A percentile compares a stretch with the other conserved stretches of the same genome.
phyloP scores from a whole-genome alignment of 2,113 vertebrate species.

The Calyptommatus sinebrachiatus region DNA sequence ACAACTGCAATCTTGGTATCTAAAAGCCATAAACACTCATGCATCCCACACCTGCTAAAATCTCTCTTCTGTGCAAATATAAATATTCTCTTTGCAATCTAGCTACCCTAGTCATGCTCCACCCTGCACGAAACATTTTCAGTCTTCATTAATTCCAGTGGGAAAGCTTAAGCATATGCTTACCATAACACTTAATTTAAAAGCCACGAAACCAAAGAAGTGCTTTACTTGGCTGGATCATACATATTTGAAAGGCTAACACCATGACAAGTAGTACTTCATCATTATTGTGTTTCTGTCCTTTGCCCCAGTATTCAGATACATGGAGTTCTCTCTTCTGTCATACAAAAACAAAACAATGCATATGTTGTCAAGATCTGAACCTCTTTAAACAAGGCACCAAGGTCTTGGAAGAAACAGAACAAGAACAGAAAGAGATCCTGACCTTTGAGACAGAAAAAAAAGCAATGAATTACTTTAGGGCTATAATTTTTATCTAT shows the following conservation, averaged over 20 bases:
- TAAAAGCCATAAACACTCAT: neutral
- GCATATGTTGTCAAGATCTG: conserved; percentile 32
- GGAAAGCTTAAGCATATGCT: neutral
- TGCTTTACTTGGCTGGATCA: neutral
- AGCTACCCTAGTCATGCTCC: too few species aligned
- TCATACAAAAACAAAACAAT: conserved; percentile 38
- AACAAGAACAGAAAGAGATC: conserved; percentile 31
- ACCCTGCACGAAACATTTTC: neutral
- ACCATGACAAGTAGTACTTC: neutral
- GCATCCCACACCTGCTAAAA: too few species aligned
- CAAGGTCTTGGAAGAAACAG: conserved; percentile 52
- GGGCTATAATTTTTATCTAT: neutral
- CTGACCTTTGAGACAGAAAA: conserved; percentile 40
- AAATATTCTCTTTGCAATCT: too few species aligned
- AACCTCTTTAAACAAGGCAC: conserved; percentile 56
- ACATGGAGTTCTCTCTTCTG: conserved; percentile 34
- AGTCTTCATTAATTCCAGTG: neutral
- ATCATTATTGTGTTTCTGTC: conserved; percentile 31
- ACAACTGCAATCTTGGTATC: neutral
- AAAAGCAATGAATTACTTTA: conserved; percentile 2
- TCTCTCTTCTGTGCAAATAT: too few species aligned
- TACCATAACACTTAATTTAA: neutral
- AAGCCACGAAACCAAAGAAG: neutral
- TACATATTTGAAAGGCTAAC: neutral
- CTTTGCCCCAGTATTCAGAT: conserved; percentile 16